Evolutionary conservation across 2,888 invertebrate genomes (phyloP), one percentile per base, ranked within the genome.

Genomic region (Andrena marginata): DNA sequence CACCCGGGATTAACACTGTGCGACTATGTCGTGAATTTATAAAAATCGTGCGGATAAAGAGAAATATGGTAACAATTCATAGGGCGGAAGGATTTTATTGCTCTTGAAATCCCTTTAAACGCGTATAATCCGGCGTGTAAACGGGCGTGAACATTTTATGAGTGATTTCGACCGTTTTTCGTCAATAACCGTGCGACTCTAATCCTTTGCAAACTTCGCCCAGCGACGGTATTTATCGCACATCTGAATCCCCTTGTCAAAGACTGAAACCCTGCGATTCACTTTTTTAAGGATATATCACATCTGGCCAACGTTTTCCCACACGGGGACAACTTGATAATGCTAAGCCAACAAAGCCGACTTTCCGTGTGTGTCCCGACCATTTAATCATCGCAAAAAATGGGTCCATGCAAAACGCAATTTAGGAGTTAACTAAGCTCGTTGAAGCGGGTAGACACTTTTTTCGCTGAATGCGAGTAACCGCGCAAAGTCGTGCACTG

Each of bases 71-170:
- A 1, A 16, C 64, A 42, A 74, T 81, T 81, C 80, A 80, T 70
- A 60, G 35, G 7, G 7, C 23, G 29, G 23, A 29, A 8, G 63
- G 20, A 73, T 80, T 81, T 74, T 74, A 81, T 69, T 69, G 20
- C 69, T 51, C 51, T 51, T 64, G 29, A 64, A 74, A 80, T 81
- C 68, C 69, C 33, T 49, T 73, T 80, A 48, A 81, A 81, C 63
- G 59, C 42, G 16, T 59, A 56, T 74, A 64, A 81, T 74, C 63
- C 49, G 59, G 16, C 67, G 56, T 42, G 56, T 49, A 80, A 80
- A 68, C 69, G 73, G 20, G 33, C 62, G 51, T 1, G 26, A 68
- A 71, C 29, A 49, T 69, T 74, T 64, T 80, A 59, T 20, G n/a
- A 2, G 6, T 16, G 64, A 26, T 65, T 65, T 68, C 65, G 6